Conservation (phyloP, 37 sponge, comb jelly and placozoan species). For the Crambe crambe region DNA sequence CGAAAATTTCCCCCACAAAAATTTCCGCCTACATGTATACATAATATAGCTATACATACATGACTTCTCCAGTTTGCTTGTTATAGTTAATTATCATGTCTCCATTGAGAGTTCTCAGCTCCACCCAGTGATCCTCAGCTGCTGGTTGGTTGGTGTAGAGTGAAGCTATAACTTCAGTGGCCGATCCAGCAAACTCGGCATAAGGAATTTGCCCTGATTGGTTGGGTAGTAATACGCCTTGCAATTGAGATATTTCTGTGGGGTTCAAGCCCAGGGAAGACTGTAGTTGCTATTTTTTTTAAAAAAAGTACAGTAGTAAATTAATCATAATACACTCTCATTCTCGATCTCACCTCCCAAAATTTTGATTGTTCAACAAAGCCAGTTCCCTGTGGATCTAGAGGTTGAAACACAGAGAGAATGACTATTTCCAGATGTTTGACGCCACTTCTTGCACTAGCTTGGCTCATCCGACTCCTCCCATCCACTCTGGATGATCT, state of each 20-base stretch:
- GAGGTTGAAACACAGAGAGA: conserved; percentile 22
- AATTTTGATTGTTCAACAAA: conserved; percentile 14
- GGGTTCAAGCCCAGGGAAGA: neutral
- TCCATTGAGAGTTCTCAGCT: conserved; percentile 36
- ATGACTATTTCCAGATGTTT: conserved; percentile 33
- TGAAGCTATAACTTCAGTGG: conserved; percentile 34
- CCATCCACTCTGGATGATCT: neutral
- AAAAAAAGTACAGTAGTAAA: no score
- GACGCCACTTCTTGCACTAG: neutral
- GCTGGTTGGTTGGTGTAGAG: conserved; percentile 46
- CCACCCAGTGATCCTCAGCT: conserved; percentile 43
- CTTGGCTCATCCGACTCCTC: neutral
- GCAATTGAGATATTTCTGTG: conserved; percentile 35
- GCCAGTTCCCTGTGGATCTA: conserved; percentile 50
- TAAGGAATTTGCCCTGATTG: conserved; percentile 46
- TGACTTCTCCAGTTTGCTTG: conserved; percentile 64
- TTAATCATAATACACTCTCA: neutral
- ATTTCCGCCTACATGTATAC: no score
- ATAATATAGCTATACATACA: no score
- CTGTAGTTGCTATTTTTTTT: no score
- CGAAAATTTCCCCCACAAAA: no score
- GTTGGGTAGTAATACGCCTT: conserved; percentile 27
- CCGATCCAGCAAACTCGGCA: conserved; percentile 37
- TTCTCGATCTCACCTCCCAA: conserved; percentile 69
- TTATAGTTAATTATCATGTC: conserved; percentile 39